phyloP scores from a whole-genome alignment of 2,113 vertebrate genomes.

The Podarcis raffonei region DNA sequence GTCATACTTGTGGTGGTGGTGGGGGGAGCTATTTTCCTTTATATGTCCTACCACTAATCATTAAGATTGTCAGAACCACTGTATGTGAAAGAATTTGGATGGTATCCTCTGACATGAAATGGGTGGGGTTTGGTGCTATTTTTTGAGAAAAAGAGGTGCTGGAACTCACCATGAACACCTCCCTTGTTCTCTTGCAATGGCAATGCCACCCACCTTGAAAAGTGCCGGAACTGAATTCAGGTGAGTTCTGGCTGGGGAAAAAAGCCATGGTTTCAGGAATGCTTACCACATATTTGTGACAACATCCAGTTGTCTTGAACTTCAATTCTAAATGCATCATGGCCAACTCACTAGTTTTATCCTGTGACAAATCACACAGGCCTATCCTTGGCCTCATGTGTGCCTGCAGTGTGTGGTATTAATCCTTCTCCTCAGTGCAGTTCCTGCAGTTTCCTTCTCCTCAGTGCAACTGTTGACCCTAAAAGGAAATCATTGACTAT shows the following conservation, averaged over 20 bases:
- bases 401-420: neutral
- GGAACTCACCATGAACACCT: too few species aligned
- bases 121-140: neutral
- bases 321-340: neutral
- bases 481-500: too few species aligned
- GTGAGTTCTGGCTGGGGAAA: neutral
- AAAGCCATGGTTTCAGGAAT: neutral
- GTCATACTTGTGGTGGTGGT: neutral
- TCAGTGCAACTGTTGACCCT: too few species aligned
- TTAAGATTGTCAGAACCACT: neutral
- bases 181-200: too few species aligned
- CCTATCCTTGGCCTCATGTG: neutral
- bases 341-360: neutral
- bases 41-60: neutral
- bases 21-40: neutral
- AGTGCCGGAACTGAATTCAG: too few species aligned
- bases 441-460: too few species aligned
- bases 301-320: neutral
- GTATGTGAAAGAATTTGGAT: neutral
- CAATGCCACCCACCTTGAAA: too few species aligned
- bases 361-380: neutral
- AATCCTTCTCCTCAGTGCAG: too few species aligned
- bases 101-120: neutral
- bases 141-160: too few species aligned
- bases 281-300: neutral